Evolutionary conservation across 2,797 vertebrate genomes (phyloP).

Genomic region (Sphenopsis melanotis): DNA sequence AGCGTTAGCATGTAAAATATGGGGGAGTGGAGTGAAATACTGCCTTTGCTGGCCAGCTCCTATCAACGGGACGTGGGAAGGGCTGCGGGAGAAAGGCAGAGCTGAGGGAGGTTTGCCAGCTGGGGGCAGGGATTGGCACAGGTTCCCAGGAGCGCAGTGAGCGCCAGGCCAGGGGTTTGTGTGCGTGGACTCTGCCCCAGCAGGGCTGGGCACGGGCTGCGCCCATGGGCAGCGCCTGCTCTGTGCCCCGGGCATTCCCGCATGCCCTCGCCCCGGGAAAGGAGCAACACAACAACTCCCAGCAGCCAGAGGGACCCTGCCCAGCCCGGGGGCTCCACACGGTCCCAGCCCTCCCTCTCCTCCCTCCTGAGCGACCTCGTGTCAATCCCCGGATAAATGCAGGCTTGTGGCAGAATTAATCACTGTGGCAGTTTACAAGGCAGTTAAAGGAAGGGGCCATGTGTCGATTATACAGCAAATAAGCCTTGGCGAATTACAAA

Average conservation of each 20-base stretch:
- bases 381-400: not conserved
- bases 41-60: not conserved
- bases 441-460: not conserved
- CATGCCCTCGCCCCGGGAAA: accelerated
- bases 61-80: not conserved
- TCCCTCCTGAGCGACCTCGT: accelerated
- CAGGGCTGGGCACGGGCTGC: not conserved
- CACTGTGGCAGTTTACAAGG: not conserved
- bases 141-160: accelerated
- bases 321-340: not conserved
- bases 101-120: not conserved
- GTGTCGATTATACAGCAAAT: slow-evolving; percentile 12
- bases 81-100: not conserved
- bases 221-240: accelerated
- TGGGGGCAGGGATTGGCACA: accelerated
- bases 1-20: not conserved
- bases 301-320: not conserved
- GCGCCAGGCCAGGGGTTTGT: accelerated
- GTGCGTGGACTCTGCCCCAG: accelerated
- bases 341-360: not conserved
- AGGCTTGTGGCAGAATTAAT: not conserved
- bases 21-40: not conserved
- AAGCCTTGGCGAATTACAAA: not conserved
- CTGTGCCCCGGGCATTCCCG: accelerated
- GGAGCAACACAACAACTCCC: too few relatives aligned